Conservation (phyloP, 2,797 vertebrate genomes). For the Carduelis carduelis region DNA sequence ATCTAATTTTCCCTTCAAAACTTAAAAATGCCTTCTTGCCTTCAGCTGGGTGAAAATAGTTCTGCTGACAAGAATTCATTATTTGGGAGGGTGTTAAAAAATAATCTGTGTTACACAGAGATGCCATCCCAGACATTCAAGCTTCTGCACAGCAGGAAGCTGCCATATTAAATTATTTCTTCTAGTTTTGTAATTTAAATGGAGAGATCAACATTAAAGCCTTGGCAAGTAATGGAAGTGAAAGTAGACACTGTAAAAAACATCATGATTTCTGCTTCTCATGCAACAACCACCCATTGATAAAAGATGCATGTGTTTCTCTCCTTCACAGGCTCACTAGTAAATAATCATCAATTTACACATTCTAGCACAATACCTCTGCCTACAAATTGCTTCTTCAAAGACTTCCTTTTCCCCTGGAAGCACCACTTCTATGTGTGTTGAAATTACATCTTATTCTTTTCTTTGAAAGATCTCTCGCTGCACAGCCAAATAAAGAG, state of each 20-base stretch:
- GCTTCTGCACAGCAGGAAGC: neutral
- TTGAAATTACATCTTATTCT: slow-evolving; percentile 72
- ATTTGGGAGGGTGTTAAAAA: neutral
- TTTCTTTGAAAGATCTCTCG: slow-evolving; percentile 54
- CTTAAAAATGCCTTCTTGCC: neutral
- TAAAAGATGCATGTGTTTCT: slow-evolving; percentile 55
- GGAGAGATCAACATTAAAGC: slow-evolving; percentile 17
- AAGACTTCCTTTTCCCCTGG: slow-evolving; percentile 56
- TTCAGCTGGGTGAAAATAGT: neutral
- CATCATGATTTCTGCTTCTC: slow-evolving; percentile 13
- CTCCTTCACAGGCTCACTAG: slow-evolving; percentile 40
- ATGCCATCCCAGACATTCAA: neutral
- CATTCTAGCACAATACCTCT: slow-evolving; percentile 55
- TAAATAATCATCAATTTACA: slow-evolving; percentile 74
- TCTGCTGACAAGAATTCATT: neutral
- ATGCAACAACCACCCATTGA: slow-evolving; percentile 17
- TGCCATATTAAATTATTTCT: neutral
- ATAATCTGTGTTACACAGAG: neutral
- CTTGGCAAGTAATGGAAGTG: slow-evolving; percentile 4
- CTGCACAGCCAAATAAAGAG: slow-evolving; percentile 52
- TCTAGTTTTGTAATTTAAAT: slow-evolving; percentile 36
- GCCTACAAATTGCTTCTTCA: slow-evolving; percentile 69
- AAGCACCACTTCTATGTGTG: slow-evolving; percentile 43
- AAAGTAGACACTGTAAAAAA: slow-evolving; percentile 32
- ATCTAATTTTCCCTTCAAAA: neutral